Conservation (phyloP, 2,113 vertebrate genomes). For the Machaerirhynchus nigripectus region DNA sequence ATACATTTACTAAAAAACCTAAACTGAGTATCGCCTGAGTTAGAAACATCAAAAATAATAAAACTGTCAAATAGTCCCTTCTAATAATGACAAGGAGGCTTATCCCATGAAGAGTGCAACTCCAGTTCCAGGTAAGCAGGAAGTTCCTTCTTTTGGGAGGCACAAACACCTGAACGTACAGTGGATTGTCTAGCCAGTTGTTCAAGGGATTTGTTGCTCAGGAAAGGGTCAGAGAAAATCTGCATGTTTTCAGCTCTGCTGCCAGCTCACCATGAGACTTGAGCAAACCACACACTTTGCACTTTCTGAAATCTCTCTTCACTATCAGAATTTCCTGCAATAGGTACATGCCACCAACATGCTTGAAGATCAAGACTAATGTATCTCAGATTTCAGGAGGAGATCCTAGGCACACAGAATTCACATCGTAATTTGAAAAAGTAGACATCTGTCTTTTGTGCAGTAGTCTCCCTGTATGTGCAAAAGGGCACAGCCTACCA, state of each 20-base stretch:
- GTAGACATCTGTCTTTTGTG: not conserved
- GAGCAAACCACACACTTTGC: not conserved
- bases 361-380: not conserved
- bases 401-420: not conserved
- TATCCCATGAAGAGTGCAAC: not conserved
- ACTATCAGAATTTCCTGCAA: not conserved
- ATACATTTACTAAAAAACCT: not conserved
- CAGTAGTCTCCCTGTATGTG: not conserved
- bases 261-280: accelerated
- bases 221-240: not conserved
- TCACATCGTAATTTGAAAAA: not conserved
- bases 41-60: not conserved
- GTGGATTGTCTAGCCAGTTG: not conserved
- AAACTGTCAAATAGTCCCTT: not conserved
- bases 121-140: not conserved
- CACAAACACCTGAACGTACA: not conserved
- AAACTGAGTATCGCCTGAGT: not conserved
- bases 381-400: not conserved
- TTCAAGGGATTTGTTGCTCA: not conserved
- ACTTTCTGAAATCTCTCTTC: not conserved
- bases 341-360: not conserved
- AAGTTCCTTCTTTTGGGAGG: not conserved
- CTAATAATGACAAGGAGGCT: not conserved
- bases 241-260: not conserved
- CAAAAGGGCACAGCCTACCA: not conserved